A percentile compares a stretch with the other conserved stretches of the same genome.
Conservation (phyloP, 2,113 vertebrate species). For the Fregata magnificens region DNA sequence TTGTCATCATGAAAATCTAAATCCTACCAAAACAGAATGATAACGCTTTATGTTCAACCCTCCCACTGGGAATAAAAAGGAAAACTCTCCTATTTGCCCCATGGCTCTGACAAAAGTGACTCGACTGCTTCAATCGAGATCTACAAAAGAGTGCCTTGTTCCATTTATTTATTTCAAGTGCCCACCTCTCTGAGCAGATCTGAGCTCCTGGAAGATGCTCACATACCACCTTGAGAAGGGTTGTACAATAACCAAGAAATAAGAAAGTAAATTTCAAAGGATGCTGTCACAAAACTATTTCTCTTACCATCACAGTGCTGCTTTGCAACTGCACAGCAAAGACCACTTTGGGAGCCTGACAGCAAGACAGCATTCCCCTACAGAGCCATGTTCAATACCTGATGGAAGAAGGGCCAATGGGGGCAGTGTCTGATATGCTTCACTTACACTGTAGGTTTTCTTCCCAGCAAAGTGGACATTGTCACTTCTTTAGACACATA, state of each 20-base stretch:
- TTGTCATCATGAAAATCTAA: neutral
- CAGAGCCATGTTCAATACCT: neutral
- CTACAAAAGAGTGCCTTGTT: neutral
- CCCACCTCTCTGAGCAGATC: neutral
- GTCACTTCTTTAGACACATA: neutral
- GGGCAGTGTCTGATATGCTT: neutral
- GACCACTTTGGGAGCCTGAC: neutral
- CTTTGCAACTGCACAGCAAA: neutral
- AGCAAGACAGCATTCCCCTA: neutral
- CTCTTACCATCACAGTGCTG: neutral
- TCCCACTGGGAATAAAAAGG: slow-evolving; percentile 16
- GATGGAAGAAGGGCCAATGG: neutral
- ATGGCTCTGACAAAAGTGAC: neutral
- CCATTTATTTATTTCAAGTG: slow-evolving; percentile 34
- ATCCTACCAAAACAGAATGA: neutral
- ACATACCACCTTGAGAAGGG: neutral
- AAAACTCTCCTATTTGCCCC: slow-evolving; percentile 19
- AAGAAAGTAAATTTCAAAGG: neutral
- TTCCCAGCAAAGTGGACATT: neutral
- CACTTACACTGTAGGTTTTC: neutral
- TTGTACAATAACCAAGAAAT: neutral
- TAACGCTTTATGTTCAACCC: neutral
- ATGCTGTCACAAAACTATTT: neutral
- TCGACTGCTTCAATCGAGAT: neutral
- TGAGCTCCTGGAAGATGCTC: neutral